Evolutionary conservation across 2,888 invertebrate species (phyloP).

Genomic region (Lithophane semibrunnea): DNA sequence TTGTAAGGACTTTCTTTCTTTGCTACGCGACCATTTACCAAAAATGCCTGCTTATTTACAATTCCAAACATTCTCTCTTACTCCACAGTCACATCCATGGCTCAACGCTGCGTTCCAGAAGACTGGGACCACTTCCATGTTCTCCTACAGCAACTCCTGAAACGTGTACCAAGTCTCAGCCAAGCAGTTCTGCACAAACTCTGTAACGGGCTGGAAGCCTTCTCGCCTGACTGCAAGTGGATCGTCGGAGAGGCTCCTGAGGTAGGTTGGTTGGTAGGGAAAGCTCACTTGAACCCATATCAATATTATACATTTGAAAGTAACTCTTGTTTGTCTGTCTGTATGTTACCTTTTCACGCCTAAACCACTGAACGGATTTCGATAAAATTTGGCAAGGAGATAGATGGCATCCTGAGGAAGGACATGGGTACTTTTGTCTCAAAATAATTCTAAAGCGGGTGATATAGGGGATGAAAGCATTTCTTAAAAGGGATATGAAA

Average conservation of each 20-base stretch:
- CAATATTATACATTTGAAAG: too few relatives aligned
- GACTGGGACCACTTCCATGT: slow-evolving; percentile 99
- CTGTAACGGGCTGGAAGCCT: slow-evolving; percentile 97
- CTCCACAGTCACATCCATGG: slow-evolving; percentile 86
- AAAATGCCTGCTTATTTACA: neutral
- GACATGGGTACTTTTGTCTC: too few relatives aligned
- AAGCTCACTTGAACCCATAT: neutral
- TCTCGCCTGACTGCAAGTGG: slow-evolving; percentile 99
- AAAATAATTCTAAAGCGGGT: too few relatives aligned
- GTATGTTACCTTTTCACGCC: too few relatives aligned
- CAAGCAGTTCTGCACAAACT: slow-evolving; percentile 94
- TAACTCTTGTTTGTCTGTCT: too few relatives aligned
- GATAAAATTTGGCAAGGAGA: too few relatives aligned
- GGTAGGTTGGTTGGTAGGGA: slow-evolving; percentile 83
- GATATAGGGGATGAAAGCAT: too few relatives aligned
- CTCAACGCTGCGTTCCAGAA: slow-evolving; percentile 93
- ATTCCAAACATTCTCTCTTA: neutral
- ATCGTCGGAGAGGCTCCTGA: slow-evolving; percentile 98
- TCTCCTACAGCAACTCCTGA: slow-evolving; percentile 95
- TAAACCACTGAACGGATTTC: too few relatives aligned
- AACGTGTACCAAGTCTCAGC: slow-evolving; percentile 95
- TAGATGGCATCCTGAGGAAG: too few relatives aligned
- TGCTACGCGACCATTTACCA: neutral
- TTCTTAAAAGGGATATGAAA: too few relatives aligned
- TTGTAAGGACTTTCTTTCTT: neutral